phyloP scores from a whole-genome alignment of 1,140 invertebrate genomes.

The Hyphantria cunea region DNA sequence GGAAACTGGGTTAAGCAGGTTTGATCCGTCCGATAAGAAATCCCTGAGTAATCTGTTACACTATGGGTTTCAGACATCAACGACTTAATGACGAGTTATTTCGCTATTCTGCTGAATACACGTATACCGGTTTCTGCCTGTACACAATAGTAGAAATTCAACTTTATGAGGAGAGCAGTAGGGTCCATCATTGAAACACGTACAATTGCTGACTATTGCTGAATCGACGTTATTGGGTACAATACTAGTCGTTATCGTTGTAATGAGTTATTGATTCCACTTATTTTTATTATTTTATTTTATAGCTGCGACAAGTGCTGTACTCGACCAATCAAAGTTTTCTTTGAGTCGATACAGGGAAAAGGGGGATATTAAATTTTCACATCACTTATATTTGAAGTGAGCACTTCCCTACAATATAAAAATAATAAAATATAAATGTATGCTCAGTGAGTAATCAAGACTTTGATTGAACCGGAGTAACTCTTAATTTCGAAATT shows the following conservation, averaged over 20 bases:
- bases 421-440: constrained; percentile 9
- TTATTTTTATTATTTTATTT: constrained; percentile 15
- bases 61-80: constrained; percentile 35
- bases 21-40: constrained; percentile 16
- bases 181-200: neutral
- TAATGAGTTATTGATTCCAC: constrained; percentile 29
- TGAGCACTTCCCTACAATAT: neutral
- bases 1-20: neutral
- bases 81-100: constrained; percentile 36
- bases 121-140: constrained; percentile 8
- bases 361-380: neutral
- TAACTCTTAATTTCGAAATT: constrained; percentile 14
- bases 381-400: constrained; percentile 3
- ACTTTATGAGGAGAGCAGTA: constrained; percentile 13
- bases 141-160: constrained; percentile 10
- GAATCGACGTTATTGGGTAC: constrained; percentile 12
- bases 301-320: constrained; percentile 2
- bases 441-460: constrained; percentile 7
- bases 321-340: neutral
- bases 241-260: constrained; percentile 20
- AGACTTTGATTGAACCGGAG: constrained; percentile 19
- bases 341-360: neutral
- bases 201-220: constrained; percentile 2
- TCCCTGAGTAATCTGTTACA: constrained; percentile 20
- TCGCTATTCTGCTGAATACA: constrained; percentile 22